Evolutionary conservation across 2,888 invertebrate genomes (phyloP), one percentile per base, ranked within the genome.

Genomic region (Agrotis puta): DNA sequence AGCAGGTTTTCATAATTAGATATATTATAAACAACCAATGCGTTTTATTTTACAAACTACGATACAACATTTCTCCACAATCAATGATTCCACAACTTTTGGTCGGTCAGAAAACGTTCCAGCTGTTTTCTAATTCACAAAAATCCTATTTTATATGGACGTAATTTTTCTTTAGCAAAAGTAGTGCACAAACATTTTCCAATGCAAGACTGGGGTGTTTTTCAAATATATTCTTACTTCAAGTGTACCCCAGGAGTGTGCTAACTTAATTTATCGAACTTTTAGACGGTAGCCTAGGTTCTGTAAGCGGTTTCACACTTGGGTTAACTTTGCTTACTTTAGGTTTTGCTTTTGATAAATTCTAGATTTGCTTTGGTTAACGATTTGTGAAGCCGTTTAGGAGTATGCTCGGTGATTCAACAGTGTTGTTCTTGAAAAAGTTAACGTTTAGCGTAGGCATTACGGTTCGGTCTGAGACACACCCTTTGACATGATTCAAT

Each of bases 251-350:
- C 73, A 77, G 57, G 50, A 82, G 82, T 80, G 79, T 70, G 80
- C 71, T 88, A 91, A 91, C 88, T 89, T 88, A 86, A 88, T 89
- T 87, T 89, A 89, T 85, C 72, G 84, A 88, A 87, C 84, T 88
- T 85, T 83, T 80, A 81, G 81, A 77, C 81, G 84, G 75, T 80
- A 79, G 65, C 67, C 77, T 78, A 73, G 79, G 82, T 78, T 83
- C 81, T 74, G 83, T 85, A 84, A 87, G 88, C 86, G 87, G 89
- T 88, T 90, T 87, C 81, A 88, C 88, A 88, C 87, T 88, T 80
- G 83, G 83, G 74, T 88, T 85, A 87, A 88, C 86, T 89, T 85
- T 83, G 87, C 87, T 88, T 89, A 85, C 86, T 86, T 84, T 85
- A 87, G 81, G 83, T 81, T 85, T 82, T 77, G 77, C 78, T 85